Evolutionary conservation across 2,888 invertebrate species (phyloP).

Genomic region (Nesidiocoris tenuis): DNA sequence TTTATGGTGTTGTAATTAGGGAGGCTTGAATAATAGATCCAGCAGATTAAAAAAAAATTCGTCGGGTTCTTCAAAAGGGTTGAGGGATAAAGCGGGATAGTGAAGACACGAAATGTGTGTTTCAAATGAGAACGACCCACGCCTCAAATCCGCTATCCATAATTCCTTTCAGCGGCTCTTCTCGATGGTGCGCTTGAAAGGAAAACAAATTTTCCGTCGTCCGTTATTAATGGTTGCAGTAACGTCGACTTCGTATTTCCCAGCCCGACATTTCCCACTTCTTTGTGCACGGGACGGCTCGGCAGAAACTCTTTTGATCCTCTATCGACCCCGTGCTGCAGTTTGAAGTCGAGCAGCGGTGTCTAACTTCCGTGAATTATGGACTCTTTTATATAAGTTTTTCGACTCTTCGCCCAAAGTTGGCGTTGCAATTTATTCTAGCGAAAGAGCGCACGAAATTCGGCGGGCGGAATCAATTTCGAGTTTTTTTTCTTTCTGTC

Average conservation of each 20-base stretch:
- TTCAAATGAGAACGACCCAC: no score
- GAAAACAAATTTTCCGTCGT: slow-evolving; percentile 17
- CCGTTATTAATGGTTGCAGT: slow-evolving; percentile 16
- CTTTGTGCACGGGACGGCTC: neutral
- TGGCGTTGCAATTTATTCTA: neutral
- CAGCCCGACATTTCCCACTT: neutral
- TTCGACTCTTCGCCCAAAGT: neutral
- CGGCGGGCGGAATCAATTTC: neutral
- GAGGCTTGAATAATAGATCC: no score
- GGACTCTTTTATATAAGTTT: neutral
- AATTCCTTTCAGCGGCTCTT: neutral
- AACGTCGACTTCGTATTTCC: neutral
- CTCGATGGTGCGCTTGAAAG: slow-evolving; percentile 16
- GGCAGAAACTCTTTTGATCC: neutral
- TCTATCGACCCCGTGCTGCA: slow-evolving; percentile 2
- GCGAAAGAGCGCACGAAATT: neutral
- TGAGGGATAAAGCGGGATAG: no score
- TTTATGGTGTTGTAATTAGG: no score
- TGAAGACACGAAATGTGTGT: no score
- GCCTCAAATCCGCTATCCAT: no score
- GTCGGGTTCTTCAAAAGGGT: no score
- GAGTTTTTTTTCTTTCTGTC: neutral
- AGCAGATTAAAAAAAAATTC: no score
- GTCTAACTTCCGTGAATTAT: neutral
- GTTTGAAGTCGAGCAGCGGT: neutral